These are phyloP conservation scores for Euphydryas editha DNA, from an alignment of 2,888 invertebrate genomes.

Conservation along the genomic window DNA sequence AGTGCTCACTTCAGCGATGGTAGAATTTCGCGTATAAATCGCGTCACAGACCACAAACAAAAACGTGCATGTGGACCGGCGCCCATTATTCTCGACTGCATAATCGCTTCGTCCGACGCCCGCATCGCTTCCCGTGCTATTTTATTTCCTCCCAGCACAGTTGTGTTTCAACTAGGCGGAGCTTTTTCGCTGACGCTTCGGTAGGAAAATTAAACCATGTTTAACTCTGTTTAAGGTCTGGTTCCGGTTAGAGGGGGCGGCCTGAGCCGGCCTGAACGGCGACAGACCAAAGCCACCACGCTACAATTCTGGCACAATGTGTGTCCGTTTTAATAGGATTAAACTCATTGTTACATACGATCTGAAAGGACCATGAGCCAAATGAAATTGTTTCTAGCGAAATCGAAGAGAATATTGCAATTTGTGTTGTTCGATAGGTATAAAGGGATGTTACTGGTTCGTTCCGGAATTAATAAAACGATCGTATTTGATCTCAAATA, in stretches of 20 bases:
- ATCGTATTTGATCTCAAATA: background rate
- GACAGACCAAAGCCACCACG: conserved; percentile 80
- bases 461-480: conserved; percentile 32
- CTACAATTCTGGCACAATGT: conserved; percentile 79
- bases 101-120: conserved; percentile 83
- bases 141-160: conserved; percentile 81
- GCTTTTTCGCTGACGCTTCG: conserved; percentile 69
- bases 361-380: conserved; percentile 69
- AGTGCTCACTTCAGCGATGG: conserved; percentile 81
- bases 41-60: conserved; percentile 84
- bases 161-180: conserved; percentile 78
- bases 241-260: conserved; percentile 73
- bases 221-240: conserved; percentile 80
- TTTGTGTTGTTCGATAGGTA: conserved; percentile 42
- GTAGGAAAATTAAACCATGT: conserved; percentile 81
- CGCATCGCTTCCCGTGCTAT: conserved; percentile 82
- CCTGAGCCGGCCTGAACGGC: conserved; percentile 72
- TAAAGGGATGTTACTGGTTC: conserved; percentile 35
- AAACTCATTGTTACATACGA: conserved; percentile 80
- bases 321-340: conserved; percentile 81
- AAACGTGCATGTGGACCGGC: conserved; percentile 83
- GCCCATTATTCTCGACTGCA: conserved; percentile 83
- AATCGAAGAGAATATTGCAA: conserved; percentile 57
- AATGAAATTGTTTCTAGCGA: conserved; percentile 71
- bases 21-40: conserved; percentile 82